A percentile compares a stretch with the other conserved stretches of the same genome.
Conservation (phyloP, 2,888 invertebrate species). For the Pocota personata region DNA sequence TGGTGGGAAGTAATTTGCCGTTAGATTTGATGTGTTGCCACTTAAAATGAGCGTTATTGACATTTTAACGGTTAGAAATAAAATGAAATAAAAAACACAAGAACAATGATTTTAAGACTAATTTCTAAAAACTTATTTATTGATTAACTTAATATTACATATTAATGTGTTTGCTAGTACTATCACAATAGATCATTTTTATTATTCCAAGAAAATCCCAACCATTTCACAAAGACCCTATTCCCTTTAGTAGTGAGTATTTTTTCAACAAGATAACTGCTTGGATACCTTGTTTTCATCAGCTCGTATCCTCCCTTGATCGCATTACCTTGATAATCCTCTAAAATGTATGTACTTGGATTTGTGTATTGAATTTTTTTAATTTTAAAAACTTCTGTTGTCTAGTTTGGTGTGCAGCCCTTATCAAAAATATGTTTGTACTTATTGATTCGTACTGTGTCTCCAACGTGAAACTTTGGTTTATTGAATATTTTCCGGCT, state of each 20-base stretch:
- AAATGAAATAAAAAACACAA: neutral
- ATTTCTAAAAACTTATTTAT: neutral
- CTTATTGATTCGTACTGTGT: too few species aligned
- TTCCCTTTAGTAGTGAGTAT: conserved; percentile 74
- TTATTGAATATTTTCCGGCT: too few species aligned
- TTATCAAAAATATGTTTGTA: conserved; percentile 46
- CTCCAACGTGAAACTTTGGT: too few species aligned
- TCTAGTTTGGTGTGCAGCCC: conserved; percentile 49
- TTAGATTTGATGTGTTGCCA: conserved; percentile 74
- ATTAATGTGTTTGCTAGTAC: neutral
- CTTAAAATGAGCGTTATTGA: conserved; percentile 76
- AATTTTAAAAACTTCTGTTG: conserved; percentile 76
- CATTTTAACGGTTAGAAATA: conserved; percentile 36
- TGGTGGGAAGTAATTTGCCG: conserved; percentile 57
- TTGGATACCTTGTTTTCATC: too few species aligned
- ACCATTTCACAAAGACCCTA: conserved; percentile 73
- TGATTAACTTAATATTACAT: neutral
- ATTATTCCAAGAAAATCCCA: conserved; percentile 76
- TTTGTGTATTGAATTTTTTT: conserved; percentile 74
- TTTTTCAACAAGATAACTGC: conserved; percentile 79
- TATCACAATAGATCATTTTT: conserved; percentile 48
- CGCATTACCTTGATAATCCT: too few species aligned
- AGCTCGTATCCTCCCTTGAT: too few species aligned
- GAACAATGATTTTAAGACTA: neutral
- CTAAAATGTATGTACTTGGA: conserved; percentile 75